Evolutionary conservation across 1,140 invertebrate genomes (phyloP), one percentile per base, ranked within the genome.

Genomic region (Drosophila tsacasi): DNA sequence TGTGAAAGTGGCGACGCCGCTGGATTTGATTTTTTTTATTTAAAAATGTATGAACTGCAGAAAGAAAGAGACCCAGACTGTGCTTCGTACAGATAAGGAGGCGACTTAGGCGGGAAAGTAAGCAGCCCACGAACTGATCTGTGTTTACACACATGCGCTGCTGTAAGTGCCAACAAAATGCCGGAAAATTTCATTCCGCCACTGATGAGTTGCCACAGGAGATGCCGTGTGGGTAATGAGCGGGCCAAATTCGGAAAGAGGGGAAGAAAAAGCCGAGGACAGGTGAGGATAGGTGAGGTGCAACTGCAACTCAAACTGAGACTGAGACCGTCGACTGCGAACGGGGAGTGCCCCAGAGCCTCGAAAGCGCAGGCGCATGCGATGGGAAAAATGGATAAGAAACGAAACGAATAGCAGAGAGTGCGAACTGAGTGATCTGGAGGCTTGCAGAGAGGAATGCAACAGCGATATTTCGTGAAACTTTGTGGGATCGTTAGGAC

Each of bases 141-240:
- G 42, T 73, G 71, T 35, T 61, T 59, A 82, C 81, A 83, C 80
- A 64, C 80, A 75, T 61, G 64, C 55, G 44, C 58, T 37, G 81
- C 69, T 83, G 69, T 83, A 83, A 69, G 64, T 83, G 69, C 69
- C 80, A 83, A 25, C 61, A 58, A 83, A 83, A 52, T 83, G 81
- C 81, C 81, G 81, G 81, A 83, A 83, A 83, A 83, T 75, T 68
- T 55, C 58, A 47, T 52, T 19, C 15, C 37, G 15, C 47, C 35
- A 64, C 64, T 83, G 80, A 83, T 78, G 79, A 82, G 74, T 82
- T 82, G 62, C 79, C 76, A 77, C 71, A 74, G 68, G 68, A 61
- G 68, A 73, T 61, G 68, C 44, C 62, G 62, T 64, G 62, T 35
- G 37, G 62, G 32, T 57, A 64, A 64, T 64, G 62, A 64, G 49